Evolutionary conservation across 1,140 invertebrate species (phyloP).

Genomic region (Ephestia elutella): DNA sequence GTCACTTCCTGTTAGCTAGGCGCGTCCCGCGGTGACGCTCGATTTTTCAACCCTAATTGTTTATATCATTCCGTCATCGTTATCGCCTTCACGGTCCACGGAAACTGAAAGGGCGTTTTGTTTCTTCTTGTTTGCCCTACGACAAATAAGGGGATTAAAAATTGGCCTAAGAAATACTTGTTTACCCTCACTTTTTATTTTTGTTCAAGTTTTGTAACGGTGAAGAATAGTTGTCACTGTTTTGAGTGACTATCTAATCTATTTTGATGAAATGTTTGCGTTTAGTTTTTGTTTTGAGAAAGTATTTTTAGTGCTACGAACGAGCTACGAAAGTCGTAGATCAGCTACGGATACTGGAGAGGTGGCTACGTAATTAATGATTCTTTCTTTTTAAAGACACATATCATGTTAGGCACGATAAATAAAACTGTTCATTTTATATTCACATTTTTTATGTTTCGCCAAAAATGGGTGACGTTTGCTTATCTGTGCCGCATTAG

Average conservation of each 20-base stretch:
- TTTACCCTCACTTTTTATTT: not conserved
- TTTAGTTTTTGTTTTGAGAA: no score
- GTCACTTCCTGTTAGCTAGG: not conserved
- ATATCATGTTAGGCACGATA: no score
- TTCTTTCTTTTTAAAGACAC: no score
- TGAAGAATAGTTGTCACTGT: not conserved
- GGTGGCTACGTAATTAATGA: no score
- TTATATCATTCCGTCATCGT: not conserved
- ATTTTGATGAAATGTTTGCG: not conserved
- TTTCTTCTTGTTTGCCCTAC: not conserved
- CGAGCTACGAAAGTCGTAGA: no score
- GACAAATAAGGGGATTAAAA: slow-evolving; percentile 2
- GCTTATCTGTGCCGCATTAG: no score
- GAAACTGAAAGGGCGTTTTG: not conserved
- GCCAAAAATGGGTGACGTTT: no score
- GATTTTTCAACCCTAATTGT: not conserved
- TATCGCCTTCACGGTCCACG: not conserved
- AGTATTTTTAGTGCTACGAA: no score
- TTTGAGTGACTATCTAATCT: not conserved
- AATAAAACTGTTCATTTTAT: no score
- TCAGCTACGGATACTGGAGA: no score
- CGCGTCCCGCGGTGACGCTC: not conserved
- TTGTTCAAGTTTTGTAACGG: not conserved
- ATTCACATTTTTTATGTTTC: no score
- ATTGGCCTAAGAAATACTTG: not conserved